Conservation (phyloP, 1,140 invertebrate genomes). For the Teleopsis dalmanni region DNA sequence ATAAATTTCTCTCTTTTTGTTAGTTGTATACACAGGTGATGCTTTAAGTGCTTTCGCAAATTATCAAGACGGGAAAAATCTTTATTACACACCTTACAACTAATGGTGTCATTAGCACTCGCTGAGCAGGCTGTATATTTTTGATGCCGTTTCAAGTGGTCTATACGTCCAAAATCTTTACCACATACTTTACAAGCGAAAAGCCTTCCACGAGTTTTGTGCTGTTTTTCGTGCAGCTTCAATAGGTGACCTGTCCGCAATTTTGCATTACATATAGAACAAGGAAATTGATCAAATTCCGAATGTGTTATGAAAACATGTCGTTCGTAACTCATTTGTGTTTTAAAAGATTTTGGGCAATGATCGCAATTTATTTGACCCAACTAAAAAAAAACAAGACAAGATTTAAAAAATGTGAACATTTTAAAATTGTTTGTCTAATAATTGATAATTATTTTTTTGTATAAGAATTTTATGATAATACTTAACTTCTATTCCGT, state of each 20-base stretch:
- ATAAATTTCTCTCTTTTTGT: conserved; percentile 56
- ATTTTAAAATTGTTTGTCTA: not conserved
- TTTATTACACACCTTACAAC: conserved; percentile 59
- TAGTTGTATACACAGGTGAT: conserved; percentile 59
- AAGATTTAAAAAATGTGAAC: not conserved
- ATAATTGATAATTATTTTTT: too few species aligned
- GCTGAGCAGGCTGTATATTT: conserved; percentile 66
- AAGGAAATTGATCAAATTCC: conserved; percentile 29
- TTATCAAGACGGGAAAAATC: conserved; percentile 67
- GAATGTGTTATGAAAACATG: conserved; percentile 40
- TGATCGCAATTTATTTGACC: conserved; percentile 40
- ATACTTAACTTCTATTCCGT: too few species aligned
- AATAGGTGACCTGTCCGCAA: conserved; percentile 28
- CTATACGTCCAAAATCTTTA: conserved; percentile 65
- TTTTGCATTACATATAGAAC: conserved; percentile 38
- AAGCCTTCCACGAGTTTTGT: conserved; percentile 33
- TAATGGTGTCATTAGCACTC: conserved; percentile 31
- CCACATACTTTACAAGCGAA: conserved; percentile 47
- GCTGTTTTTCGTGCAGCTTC: conserved; percentile 33
- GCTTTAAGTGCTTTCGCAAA: conserved; percentile 64
- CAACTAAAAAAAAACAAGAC: conserved; percentile 16
- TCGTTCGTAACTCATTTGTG: conserved; percentile 36
- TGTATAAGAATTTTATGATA: too few species aligned
- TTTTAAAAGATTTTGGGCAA: conserved; percentile 42
- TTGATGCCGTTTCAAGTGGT: conserved; percentile 67